Evolutionary conservation across 2,797 vertebrate species (phyloP).

Genomic region (Sorex maritimensis): DNA sequence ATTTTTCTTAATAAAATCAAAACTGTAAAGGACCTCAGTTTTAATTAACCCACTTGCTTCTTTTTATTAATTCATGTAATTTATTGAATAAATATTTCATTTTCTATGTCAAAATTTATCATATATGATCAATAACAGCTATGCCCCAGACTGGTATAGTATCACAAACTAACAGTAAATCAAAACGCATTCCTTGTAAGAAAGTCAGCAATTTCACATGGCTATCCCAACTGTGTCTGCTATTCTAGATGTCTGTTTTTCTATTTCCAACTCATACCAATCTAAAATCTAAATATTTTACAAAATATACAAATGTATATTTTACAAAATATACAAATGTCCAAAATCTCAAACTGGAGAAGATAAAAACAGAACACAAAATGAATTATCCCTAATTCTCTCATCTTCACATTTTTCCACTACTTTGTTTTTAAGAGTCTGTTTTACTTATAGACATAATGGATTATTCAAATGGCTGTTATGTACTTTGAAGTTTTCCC

Average conservation of each 20-base stretch:
- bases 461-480: no score
- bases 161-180: no score
- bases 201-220: not conserved
- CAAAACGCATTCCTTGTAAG: no score
- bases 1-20: conserved; percentile 27
- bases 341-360: not conserved
- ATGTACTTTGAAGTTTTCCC: no score
- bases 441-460: no score
- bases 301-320: not conserved
- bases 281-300: not conserved
- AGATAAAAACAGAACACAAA: conserved; percentile 1
- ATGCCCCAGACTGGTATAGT: no score
- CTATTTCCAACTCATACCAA: not conserved
- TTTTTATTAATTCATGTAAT: conserved; percentile 7
- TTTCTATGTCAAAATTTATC: not conserved
- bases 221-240: not conserved
- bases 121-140: not conserved
- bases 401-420: not conserved
- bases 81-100: conserved; percentile 6
- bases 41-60: not conserved
- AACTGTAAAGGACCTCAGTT: conserved; percentile 15
- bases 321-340: not conserved
- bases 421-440: no score
- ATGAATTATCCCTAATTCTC: not conserved
- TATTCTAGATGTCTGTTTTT: not conserved